Evolutionary conservation across 2,888 invertebrate species (phyloP).

Genomic region (Tuberolachnus salignus): DNA sequence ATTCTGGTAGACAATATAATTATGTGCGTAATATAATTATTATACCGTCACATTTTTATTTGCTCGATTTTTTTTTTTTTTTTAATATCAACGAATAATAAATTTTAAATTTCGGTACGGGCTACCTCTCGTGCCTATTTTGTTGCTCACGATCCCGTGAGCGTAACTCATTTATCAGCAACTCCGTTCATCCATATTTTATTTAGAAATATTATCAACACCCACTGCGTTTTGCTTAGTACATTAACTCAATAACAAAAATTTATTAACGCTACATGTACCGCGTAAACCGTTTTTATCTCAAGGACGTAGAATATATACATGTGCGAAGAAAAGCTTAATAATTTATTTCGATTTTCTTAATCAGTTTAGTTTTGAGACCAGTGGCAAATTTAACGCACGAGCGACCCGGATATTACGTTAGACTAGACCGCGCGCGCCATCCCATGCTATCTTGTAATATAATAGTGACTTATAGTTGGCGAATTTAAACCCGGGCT

Average conservation of each 20-base stretch:
- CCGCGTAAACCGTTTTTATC: conserved; percentile 18
- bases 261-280: conserved; percentile 1
- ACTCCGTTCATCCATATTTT: conserved; percentile 21
- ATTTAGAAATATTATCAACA: conserved; percentile 25
- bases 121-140: background rate
- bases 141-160: background rate
- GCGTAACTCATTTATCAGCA: conserved; percentile 18
- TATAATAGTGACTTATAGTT: no score
- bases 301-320: background rate
- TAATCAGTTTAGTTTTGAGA: background rate
- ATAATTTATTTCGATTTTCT: background rate
- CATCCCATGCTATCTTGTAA: no score
- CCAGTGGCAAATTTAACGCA: no score
- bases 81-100: background rate
- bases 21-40: background rate
- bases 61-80: background rate
- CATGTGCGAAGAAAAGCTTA: background rate
- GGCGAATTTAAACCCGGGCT: no score
- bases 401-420: no score
- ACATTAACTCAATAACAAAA: conserved; percentile 18
- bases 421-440: no score
- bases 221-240: conserved; percentile 8
- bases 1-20: background rate
- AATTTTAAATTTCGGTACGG: background rate
- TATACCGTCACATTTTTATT: background rate